A percentile compares a stretch with the other conserved stretches of the same genome.
phyloP scores from a whole-genome alignment of 2,888 invertebrate species.

The Eueremaeus valkanovi region DNA sequence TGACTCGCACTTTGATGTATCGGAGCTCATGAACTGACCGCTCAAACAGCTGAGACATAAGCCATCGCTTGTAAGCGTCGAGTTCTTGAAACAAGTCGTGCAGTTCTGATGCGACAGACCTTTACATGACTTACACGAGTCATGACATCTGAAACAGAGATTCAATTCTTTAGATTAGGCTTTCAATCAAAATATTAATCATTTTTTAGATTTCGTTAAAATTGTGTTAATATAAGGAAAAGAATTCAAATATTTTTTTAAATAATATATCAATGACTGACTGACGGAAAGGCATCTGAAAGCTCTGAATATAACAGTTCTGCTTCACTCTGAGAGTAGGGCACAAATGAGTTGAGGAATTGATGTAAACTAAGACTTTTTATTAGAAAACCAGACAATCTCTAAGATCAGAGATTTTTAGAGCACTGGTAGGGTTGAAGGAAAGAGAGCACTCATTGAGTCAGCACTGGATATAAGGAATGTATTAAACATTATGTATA shows the following conservation, averaged over 20 bases:
- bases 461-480: no score
- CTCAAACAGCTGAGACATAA: conserved; percentile 70
- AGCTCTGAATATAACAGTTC: conserved; percentile 40
- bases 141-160: conserved; percentile 43
- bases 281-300: conserved; percentile 37
- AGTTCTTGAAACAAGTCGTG: conserved; percentile 67
- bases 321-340: no score
- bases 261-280: neutral
- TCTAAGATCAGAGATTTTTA: no score
- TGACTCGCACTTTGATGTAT: conserved; percentile 42
- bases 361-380: no score
- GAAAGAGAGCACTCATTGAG: no score
- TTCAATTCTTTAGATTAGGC: neutral
- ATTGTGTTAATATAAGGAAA: conserved; percentile 22
- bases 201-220: neutral
- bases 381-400: no score
- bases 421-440: no score
- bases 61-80: conserved; percentile 65
- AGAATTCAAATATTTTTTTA: neutral
- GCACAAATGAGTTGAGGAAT: no score
- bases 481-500: no score
- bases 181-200: neutral
- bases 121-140: conserved; percentile 43
- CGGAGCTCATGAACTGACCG: conserved; percentile 44
- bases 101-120: conserved; percentile 56